phyloP scores from a whole-genome alignment of 1,140 invertebrate genomes.

The Spodoptera litura region DNA sequence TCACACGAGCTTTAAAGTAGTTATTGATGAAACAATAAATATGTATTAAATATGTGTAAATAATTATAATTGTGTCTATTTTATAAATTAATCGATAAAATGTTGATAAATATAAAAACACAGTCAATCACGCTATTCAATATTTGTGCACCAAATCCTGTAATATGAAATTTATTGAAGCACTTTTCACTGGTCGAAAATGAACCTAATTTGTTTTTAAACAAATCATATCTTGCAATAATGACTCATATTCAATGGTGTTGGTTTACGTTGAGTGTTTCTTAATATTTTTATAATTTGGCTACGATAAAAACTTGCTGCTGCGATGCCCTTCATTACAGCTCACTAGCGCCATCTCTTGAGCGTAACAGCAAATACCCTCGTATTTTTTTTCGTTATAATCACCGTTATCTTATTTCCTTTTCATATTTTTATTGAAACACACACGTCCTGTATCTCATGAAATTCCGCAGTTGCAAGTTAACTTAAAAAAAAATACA shows the following conservation, averaged over 20 bases:
- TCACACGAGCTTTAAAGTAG: slow-evolving; percentile 25
- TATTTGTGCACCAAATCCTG: slow-evolving; percentile 14
- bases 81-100: background rate
- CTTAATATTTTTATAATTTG: background rate
- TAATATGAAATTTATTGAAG: background rate
- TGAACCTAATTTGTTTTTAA: background rate
- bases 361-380: too few relatives aligned
- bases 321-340: background rate
- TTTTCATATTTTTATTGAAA: background rate
- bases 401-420: too few relatives aligned
- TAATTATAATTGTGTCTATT: background rate
- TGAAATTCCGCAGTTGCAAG: background rate
- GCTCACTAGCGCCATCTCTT: too few relatives aligned
- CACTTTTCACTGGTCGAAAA: slow-evolving; percentile 21
- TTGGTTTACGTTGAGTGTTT: background rate
- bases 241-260: background rate
- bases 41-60: background rate
- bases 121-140: background rate
- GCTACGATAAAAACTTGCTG: background rate
- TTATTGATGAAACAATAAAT: too few relatives aligned
- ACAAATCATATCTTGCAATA: background rate
- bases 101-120: background rate
- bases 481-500: background rate
- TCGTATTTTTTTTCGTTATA: too few relatives aligned
- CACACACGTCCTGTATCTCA: background rate